Percentiles rank a stretch among this genome's conserved stretches.
These are phyloP conservation scores for Trogon melanurus DNA, from an alignment of 2,113 vertebrate genomes.

Conservation along the genomic window DNA sequence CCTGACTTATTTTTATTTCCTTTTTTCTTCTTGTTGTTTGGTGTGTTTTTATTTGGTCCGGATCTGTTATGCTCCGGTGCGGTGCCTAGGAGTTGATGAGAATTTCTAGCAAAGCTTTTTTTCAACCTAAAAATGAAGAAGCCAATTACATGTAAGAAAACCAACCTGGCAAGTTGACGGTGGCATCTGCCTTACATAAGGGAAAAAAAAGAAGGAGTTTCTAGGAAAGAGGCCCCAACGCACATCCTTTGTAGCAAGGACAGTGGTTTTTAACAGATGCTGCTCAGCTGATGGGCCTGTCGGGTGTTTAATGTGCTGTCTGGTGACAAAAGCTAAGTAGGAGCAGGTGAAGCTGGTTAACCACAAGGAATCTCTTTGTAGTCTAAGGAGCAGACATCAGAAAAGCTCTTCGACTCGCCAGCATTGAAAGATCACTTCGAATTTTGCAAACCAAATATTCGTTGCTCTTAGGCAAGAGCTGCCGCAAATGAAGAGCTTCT, in stretches of 20 bases:
- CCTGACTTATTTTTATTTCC: not conserved
- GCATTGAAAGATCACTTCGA: not conserved
- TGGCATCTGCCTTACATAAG: not conserved
- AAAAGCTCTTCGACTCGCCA: not conserved
- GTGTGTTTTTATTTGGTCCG: not conserved
- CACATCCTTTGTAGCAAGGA: not conserved
- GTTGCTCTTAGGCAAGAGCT: not conserved
- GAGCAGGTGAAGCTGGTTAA: slow-evolving; percentile 36
- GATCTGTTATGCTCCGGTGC: not conserved
- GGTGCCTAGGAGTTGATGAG: slow-evolving; percentile 16
- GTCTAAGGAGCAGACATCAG: slow-evolving; percentile 13
- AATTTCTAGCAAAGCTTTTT: slow-evolving; percentile 5
- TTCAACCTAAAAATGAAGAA: not conserved
- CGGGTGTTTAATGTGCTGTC: not conserved
- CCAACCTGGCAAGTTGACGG: not conserved
- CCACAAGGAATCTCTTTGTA: slow-evolving; percentile 13
- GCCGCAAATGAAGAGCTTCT: not conserved
- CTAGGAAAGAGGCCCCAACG: not conserved
- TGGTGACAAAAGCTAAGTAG: not conserved
- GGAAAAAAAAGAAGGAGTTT: not conserved
- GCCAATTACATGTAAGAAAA: not conserved
- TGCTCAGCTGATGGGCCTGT: not conserved
- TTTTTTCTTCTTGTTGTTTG: not conserved
- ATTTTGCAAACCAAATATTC: slow-evolving; percentile 5
- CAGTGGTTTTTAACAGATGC: not conserved